phyloP scores from a whole-genome alignment of 2,888 invertebrate species.

The Steromphala cineraria region DNA sequence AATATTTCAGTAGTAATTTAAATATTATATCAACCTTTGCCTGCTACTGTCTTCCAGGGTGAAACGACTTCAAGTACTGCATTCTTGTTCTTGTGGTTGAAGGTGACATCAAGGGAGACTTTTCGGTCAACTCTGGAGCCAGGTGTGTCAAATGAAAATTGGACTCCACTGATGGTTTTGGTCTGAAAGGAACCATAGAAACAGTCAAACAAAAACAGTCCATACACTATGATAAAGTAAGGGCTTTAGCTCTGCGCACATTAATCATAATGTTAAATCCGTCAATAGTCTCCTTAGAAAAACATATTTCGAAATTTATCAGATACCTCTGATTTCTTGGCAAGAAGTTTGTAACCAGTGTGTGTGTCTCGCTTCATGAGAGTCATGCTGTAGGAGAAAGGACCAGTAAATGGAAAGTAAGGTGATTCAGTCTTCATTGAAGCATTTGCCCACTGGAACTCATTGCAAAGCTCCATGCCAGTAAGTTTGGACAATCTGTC shows the following conservation, averaged over 20 bases:
- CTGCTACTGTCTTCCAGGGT: conserved; percentile 68
- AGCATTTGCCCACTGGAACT: conserved; percentile 82
- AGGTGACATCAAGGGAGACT: conserved; percentile 73
- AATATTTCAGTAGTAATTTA: neutral
- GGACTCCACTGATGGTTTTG: conserved; percentile 38
- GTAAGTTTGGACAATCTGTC: conserved; percentile 82
- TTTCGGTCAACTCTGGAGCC: conserved; percentile 84
- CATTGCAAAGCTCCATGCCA: conserved; percentile 89
- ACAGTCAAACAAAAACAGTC: no score
- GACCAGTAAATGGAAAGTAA: conserved; percentile 68
- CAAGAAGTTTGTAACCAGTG: conserved; percentile 66
- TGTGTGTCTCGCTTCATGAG: conserved; percentile 67
- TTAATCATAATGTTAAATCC: no score
- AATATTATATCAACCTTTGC: conserved; percentile 50
- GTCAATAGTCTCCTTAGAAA: neutral
- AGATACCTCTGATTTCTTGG: conserved; percentile 56
- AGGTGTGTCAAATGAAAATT: conserved; percentile 85
- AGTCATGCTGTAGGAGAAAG: conserved; percentile 50
- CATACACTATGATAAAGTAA: no score
- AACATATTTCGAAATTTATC: neutral
- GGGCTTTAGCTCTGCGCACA: no score
- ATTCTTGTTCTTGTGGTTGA: conserved; percentile 58
- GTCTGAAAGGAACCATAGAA: conserved; percentile 39
- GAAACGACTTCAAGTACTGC: conserved; percentile 59
- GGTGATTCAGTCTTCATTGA: conserved; percentile 78